Evolutionary conservation across 2,797 vertebrate species (phyloP).

Genomic region (Danio aesculapii): DNA sequence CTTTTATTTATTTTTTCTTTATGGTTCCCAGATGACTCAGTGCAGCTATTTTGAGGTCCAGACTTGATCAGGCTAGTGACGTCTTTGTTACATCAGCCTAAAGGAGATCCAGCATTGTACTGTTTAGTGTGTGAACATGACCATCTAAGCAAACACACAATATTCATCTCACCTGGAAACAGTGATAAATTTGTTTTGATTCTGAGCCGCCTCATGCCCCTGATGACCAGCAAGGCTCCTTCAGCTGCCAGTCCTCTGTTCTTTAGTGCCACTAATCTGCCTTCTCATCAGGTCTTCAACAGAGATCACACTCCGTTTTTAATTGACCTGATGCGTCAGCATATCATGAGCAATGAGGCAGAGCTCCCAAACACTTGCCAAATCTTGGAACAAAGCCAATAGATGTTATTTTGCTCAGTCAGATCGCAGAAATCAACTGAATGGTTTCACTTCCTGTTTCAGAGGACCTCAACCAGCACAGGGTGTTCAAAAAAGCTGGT

Average conservation of each 20-base stretch:
- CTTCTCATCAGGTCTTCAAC: conserved; percentile 35
- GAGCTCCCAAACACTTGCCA: conserved; percentile 10
- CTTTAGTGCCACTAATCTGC: conserved; percentile 25
- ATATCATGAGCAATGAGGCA: conserved; percentile 23
- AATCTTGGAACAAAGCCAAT: conserved; percentile 15
- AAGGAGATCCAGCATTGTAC: conserved; percentile 1
- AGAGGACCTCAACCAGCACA: neutral
- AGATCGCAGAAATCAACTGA: neutral
- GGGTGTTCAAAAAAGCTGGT: too few relatives aligned
- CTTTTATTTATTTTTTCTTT: neutral
- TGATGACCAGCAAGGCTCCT: neutral
- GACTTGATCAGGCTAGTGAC: neutral
- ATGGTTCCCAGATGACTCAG: neutral
- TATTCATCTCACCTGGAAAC: neutral
- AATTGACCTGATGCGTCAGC: conserved; percentile 29
- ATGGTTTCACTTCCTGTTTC: conserved; percentile 7
- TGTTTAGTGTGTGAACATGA: neutral
- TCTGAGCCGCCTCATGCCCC: neutral
- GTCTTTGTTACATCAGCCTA: neutral
- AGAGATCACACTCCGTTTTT: conserved; percentile 30
- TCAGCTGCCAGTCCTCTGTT: conserved; percentile 20
- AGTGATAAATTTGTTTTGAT: neutral
- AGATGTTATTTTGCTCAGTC: conserved; percentile 1
- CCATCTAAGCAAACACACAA: neutral
- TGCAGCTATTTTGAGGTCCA: neutral